These are phyloP conservation scores for Tachina fera DNA, from an alignment of 2,888 invertebrate genomes.

Conservation along the genomic window DNA sequence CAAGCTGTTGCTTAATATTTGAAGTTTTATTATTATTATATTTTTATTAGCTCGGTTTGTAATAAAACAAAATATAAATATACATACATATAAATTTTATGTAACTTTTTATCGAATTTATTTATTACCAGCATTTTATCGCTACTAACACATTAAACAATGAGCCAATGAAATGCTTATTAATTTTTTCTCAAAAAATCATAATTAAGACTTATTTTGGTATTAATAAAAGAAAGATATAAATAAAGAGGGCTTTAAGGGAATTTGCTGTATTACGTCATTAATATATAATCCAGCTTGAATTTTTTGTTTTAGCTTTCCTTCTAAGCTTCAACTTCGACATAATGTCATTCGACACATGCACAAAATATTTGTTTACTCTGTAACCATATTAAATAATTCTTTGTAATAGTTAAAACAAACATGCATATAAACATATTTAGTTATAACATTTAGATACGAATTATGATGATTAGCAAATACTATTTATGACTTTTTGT, in stretches of 20 bases:
- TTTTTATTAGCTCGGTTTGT: too few species aligned
- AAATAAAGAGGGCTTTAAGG: too few species aligned
- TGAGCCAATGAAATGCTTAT: neutral
- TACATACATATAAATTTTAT: too few species aligned
- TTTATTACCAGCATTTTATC: neutral
- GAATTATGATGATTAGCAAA: constrained; percentile 58
- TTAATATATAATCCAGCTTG: too few species aligned
- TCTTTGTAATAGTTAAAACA: neutral
- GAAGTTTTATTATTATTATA: too few species aligned
- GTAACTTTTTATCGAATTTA: too few species aligned
- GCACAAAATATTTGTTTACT: constrained; percentile 2
- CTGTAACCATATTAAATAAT: constrained; percentile 63
- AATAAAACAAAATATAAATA: too few species aligned
- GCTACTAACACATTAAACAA: neutral
- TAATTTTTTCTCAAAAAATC: neutral
- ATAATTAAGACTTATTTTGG: too few species aligned
- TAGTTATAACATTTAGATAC: constrained; percentile 55
- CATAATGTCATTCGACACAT: constrained; percentile 5
- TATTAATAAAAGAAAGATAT: too few species aligned
- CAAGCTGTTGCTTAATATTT: too few species aligned
- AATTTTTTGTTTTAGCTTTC: too few species aligned
- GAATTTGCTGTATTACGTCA: too few species aligned
- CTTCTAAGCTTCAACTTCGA: neutral
- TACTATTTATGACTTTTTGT: constrained; percentile 42
- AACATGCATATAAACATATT: neutral